These are phyloP conservation scores for Macrobrachium nipponense DNA, from an alignment of 1,140 invertebrate species.

Conservation along the genomic window DNA sequence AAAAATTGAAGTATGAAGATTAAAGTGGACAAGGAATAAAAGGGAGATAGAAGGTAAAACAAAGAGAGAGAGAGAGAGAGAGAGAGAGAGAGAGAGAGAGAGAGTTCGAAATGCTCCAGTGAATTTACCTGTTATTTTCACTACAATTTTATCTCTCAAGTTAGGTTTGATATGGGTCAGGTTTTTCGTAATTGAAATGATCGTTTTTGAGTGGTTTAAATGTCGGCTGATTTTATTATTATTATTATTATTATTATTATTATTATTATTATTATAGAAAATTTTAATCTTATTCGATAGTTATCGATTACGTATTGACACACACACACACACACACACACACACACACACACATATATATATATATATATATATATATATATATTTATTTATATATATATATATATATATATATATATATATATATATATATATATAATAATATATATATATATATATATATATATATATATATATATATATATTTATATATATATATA, in stretches of 20 bases:
- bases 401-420: not conserved
- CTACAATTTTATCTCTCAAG: too few species aligned
- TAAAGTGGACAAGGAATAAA: not conserved
- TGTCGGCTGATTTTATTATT: not conserved
- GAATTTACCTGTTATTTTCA: too few species aligned
- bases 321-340: not conserved
- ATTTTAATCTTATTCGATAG: too few species aligned
- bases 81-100: too few species aligned
- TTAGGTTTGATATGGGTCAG: not conserved
- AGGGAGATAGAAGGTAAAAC: too few species aligned
- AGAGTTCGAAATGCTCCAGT: too few species aligned
- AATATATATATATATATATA: not conserved
- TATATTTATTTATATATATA: not conserved
- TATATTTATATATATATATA: not conserved
- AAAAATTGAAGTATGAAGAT: not conserved
- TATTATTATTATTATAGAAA: not conserved
- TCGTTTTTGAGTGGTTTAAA: too few species aligned
- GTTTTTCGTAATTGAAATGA: not conserved
- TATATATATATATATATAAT: not conserved
- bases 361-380: slow-evolving; percentile 24
- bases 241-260: not conserved
- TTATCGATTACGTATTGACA: not conserved
- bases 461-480: not conserved
- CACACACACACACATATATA: not conserved
- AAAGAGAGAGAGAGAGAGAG: too few species aligned